Percentiles rank a stretch among this genome's conserved stretches.
These are phyloP conservation scores for Erebia epiphron DNA, from an alignment of 2,888 invertebrate genomes.

Conservation along the genomic window DNA sequence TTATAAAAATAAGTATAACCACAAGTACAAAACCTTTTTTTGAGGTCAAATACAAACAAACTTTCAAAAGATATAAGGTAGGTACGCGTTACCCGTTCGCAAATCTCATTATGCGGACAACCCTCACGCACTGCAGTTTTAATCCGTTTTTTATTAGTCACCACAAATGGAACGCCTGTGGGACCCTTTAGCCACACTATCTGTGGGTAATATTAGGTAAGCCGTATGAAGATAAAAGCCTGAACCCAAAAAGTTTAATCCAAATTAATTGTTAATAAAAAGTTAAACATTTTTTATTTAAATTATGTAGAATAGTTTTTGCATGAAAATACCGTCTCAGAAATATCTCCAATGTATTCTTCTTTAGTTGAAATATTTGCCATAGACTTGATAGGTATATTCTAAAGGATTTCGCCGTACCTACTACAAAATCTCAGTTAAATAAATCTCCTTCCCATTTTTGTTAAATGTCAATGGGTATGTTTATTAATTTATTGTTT, in stretches of 20 bases:
- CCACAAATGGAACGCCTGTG: slow-evolving; percentile 13
- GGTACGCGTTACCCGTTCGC: slow-evolving; percentile 12
- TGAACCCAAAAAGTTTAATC: not conserved
- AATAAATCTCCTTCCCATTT: no score
- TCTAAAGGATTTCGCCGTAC: no score
- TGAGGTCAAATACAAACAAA: slow-evolving; percentile 18
- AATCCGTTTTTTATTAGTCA: slow-evolving; percentile 26
- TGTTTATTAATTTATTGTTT: no score
- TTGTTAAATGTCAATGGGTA: no score
- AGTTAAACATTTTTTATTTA: no score
- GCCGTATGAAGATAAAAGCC: not conserved
- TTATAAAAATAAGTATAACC: slow-evolving; percentile 2
- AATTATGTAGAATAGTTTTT: no score
- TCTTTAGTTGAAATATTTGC: no score
- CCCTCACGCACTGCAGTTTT: slow-evolving; percentile 29
- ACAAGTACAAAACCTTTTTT: slow-evolving; percentile 15
- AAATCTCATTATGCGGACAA: slow-evolving; percentile 21
- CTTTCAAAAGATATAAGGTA: slow-evolving; percentile 19
- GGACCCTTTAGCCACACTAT: not conserved
- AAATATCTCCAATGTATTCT: no score
- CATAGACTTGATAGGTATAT: no score
- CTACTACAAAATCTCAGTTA: no score
- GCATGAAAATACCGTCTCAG: no score
- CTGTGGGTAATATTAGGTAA: not conserved
- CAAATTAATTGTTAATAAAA: not conserved